A percentile compares a stretch with the other conserved stretches of the same genome.
Evolutionary conservation across 1,140 invertebrate genomes (phyloP).

Genomic region (Monomorium pharaonis): DNA sequence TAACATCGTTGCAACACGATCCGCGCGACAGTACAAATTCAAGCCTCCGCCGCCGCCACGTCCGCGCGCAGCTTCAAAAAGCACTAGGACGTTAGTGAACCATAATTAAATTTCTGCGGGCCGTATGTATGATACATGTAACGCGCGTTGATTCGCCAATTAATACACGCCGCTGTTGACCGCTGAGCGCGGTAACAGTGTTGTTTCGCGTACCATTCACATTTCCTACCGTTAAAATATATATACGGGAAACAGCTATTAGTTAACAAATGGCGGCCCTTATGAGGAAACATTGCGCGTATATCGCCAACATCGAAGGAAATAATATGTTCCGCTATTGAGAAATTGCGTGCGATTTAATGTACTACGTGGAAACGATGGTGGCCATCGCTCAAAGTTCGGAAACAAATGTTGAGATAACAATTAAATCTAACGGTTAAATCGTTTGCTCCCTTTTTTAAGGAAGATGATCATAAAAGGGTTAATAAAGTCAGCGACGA

Average conservation of each 20-base stretch:
- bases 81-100: slow-evolving; percentile 22
- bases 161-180: slow-evolving; percentile 27
- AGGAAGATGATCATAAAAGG: neutral
- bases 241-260: slow-evolving; percentile 5
- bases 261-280: slow-evolving; percentile 32
- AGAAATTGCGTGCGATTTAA: neutral
- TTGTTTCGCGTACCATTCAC: slow-evolving; percentile 26
- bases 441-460: neutral
- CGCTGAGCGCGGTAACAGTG: neutral
- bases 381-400: too few relatives aligned
- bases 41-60: neutral
- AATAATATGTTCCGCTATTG: neutral
- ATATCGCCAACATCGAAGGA: neutral
- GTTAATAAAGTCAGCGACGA: slow-evolving; percentile 32
- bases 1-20: slow-evolving; percentile 56
- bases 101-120: slow-evolving; percentile 50
- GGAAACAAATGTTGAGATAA: neutral
- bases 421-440: neutral
- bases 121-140: slow-evolving; percentile 53
- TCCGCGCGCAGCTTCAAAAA: slow-evolving; percentile 21
- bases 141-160: slow-evolving; percentile 58
- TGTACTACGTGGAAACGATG: neutral
- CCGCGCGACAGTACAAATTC: slow-evolving; percentile 47
- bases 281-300: slow-evolving; percentile 9
- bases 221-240: slow-evolving; percentile 22